Evolutionary conservation across 2,797 vertebrate genomes (phyloP).

Genomic region (Fistularia tabacaria): DNA sequence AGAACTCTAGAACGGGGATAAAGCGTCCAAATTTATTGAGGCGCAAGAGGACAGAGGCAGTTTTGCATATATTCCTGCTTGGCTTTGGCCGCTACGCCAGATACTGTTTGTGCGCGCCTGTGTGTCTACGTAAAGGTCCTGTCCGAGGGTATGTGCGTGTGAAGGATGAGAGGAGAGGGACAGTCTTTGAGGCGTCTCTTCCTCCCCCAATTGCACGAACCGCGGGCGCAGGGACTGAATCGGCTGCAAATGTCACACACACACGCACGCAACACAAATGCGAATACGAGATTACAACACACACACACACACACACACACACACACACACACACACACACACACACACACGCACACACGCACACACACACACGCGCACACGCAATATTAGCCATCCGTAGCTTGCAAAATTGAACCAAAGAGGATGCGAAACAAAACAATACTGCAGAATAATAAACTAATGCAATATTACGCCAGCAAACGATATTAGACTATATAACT

Average conservation of each 20-base stretch:
- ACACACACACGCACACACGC: not conserved
- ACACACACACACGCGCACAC: not conserved
- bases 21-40: constrained; percentile 60
- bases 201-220: constrained; percentile 41
- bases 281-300: too few relatives aligned
- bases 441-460: too few relatives aligned
- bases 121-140: constrained; percentile 45
- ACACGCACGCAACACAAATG: not conserved
- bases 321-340: constrained; percentile 1
- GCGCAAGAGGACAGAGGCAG: constrained; percentile 62
- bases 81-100: constrained; percentile 56
- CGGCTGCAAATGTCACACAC: constrained; percentile 58
- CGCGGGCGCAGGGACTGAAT: constrained; percentile 40
- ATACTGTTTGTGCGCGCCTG: constrained; percentile 51
- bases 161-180: constrained; percentile 31
- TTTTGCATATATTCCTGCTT: constrained; percentile 65
- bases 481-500: not conserved
- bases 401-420: too few relatives aligned
- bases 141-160: constrained; percentile 27
- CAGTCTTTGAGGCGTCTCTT: constrained; percentile 55
- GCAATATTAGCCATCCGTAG: too few relatives aligned
- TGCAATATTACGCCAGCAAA: too few relatives aligned
- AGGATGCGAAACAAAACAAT: too few relatives aligned
- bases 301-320: not conserved
- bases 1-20: not conserved